A percentile compares a stretch with the other conserved stretches of the same genome.
These are phyloP conservation scores for Microcaecilia unicolor DNA, from an alignment of 2,797 vertebrate genomes.

Conservation along the genomic window DNA sequence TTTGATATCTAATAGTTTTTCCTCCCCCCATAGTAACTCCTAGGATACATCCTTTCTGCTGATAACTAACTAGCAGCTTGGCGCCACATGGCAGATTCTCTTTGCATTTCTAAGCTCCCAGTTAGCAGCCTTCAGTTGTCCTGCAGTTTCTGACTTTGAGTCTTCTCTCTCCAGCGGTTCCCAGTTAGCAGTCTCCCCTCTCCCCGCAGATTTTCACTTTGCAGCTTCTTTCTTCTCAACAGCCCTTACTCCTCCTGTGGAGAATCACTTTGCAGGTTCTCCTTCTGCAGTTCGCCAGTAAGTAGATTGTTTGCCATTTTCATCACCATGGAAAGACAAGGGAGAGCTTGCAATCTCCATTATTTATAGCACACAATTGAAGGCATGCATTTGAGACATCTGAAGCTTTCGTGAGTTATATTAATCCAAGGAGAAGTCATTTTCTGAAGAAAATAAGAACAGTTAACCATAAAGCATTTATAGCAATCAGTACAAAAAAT, in stretches of 20 bases:
- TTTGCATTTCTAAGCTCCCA: neutral
- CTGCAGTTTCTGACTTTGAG: constrained; percentile 2
- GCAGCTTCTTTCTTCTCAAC: constrained; percentile 1
- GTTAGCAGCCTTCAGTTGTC: constrained; percentile 10
- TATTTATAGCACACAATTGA: neutral
- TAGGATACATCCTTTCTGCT: neutral
- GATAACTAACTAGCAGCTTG: neutral
- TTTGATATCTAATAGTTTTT: too few relatives aligned
- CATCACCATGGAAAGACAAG: constrained; percentile 9
- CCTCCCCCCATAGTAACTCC: neutral
- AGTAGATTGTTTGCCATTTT: constrained; percentile 16
- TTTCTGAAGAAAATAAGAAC: constrained; percentile 3
- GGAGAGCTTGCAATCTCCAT: neutral
- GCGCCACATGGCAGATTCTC: neutral
- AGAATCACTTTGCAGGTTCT: neutral
- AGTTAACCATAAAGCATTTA: too few relatives aligned
- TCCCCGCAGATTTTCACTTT: neutral
- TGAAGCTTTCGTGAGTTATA: constrained; percentile 7
- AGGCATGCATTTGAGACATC: constrained; percentile 5
- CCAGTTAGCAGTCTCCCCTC: neutral
- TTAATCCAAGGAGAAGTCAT: neutral
- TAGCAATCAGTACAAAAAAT: neutral
- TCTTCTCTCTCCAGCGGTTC: neutral
- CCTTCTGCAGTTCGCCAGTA: neutral
- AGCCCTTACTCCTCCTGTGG: constrained; percentile 7